A percentile compares a stretch with the other conserved stretches of the same genome.
phyloP scores from a whole-genome alignment of 37 sponge, comb jelly and placozoan species.

The Chondrosia reniformis region DNA sequence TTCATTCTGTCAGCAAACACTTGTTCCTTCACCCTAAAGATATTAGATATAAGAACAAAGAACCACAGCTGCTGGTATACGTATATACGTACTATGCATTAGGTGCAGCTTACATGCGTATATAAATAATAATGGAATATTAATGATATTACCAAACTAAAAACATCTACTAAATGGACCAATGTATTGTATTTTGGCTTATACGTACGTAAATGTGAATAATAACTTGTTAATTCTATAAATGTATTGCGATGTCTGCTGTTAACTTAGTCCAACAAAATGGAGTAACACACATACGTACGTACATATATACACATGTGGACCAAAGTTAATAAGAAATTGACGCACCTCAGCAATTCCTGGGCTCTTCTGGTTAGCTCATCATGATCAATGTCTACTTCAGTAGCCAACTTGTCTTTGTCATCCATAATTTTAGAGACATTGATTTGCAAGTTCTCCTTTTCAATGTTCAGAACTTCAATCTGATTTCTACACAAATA shows the following conservation, averaged over 20 bases:
- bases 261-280: too few relatives aligned
- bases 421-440: constrained; percentile 11
- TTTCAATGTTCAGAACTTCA: constrained; percentile 11
- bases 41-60: neutral
- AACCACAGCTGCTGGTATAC: neutral
- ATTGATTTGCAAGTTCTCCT: neutral
- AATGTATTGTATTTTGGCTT: too few relatives aligned
- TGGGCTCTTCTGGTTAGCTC: neutral
- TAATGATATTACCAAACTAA: too few relatives aligned
- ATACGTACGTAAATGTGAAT: too few relatives aligned
- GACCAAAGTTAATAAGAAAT: neutral
- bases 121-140: too few relatives aligned
- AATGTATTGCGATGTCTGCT: too few relatives aligned
- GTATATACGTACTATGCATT: neutral
- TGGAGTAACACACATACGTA: neutral
- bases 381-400: constrained; percentile 17
- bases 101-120: neutral
- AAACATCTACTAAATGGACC: too few relatives aligned
- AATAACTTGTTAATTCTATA: too few relatives aligned
- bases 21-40: neutral
- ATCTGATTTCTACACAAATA: constrained; percentile 8
- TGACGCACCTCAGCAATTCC: neutral
- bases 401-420: constrained; percentile 20
- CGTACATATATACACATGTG: neutral
- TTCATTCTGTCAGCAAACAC: neutral